A percentile compares a stretch with the other conserved stretches of the same genome.
Evolutionary conservation across 2,797 vertebrate genomes (phyloP).

Genomic region (Lutra lutra): DNA sequence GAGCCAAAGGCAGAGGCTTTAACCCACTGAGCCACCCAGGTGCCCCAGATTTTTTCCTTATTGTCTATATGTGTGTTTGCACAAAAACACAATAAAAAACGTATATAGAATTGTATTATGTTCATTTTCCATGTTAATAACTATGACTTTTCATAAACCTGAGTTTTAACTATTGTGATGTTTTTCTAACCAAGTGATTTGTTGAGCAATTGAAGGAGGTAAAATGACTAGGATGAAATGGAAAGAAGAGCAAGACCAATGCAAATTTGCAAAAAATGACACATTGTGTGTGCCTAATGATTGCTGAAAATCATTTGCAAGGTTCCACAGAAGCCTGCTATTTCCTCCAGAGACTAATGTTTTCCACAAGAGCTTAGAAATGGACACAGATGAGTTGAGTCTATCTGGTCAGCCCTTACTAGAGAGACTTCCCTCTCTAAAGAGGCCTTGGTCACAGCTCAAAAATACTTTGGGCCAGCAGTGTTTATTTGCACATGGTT

Average conservation of each 20-base stretch:
- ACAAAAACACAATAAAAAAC: background rate
- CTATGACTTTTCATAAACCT: background rate
- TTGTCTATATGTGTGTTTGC: background rate
- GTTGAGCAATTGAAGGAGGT: background rate
- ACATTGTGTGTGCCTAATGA: background rate
- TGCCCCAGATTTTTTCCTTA: background rate
- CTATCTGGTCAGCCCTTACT: background rate
- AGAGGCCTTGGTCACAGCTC: background rate
- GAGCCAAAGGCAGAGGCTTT: too few species aligned
- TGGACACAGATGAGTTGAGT: background rate
- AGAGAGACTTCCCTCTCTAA: background rate
- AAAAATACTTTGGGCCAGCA: constrained; percentile 61
- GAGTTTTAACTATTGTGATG: background rate
- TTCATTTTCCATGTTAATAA: background rate
- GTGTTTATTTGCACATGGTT: constrained; percentile 39
- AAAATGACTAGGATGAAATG: background rate
- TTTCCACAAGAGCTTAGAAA: background rate
- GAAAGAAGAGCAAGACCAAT: background rate
- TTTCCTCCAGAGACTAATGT: background rate
- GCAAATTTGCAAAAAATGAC: background rate
- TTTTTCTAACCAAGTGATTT: constrained; percentile 3
- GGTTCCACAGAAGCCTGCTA: background rate
- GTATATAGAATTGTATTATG: background rate
- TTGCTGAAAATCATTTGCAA: constrained; percentile 38
- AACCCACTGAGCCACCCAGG: too few species aligned